Percentiles rank a stretch among this genome's conserved stretches.
These are phyloP conservation scores for Colostygia pectinataria DNA, from an alignment of 2,888 invertebrate genomes.

Conservation along the genomic window DNA sequence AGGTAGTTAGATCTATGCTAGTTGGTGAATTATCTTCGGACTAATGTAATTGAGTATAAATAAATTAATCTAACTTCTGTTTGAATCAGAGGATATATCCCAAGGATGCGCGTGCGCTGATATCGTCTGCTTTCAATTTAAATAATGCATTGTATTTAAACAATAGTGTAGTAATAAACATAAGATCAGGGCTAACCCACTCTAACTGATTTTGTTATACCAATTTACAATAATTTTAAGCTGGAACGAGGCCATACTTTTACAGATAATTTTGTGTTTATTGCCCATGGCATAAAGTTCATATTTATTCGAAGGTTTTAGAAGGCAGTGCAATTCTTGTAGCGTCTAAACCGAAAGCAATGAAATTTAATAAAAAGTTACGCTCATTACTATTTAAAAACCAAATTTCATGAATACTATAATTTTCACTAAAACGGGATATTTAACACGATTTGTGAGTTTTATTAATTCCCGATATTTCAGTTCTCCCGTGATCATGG, in stretches of 20 bases:
- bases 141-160: conserved; percentile 44
- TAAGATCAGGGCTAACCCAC: conserved; percentile 30
- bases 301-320: not conserved
- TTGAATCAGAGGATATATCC: conserved; percentile 12
- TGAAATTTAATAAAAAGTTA: too few relatives aligned
- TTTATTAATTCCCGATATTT: too few relatives aligned
- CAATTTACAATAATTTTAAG: conserved; percentile 8
- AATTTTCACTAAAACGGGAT: too few relatives aligned
- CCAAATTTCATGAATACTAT: too few relatives aligned
- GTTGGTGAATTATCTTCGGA: not conserved
- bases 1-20: not conserved
- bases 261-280: not conserved
- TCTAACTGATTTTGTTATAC: conserved; percentile 26
- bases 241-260: not conserved
- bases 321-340: too few relatives aligned
- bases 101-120: conserved; percentile 45
- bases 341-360: too few relatives aligned
- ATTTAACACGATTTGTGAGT: too few relatives aligned
- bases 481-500: too few relatives aligned
- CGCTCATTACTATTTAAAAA: too few relatives aligned
- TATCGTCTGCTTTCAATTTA: conserved; percentile 47
- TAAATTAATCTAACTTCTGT: conserved; percentile 6
- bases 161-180: conserved; percentile 38
- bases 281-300: not conserved
- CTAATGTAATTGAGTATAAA: conserved; percentile 2